Conservation (phyloP, 2,113 vertebrate genomes). For the Pseudois nayaur region DNA sequence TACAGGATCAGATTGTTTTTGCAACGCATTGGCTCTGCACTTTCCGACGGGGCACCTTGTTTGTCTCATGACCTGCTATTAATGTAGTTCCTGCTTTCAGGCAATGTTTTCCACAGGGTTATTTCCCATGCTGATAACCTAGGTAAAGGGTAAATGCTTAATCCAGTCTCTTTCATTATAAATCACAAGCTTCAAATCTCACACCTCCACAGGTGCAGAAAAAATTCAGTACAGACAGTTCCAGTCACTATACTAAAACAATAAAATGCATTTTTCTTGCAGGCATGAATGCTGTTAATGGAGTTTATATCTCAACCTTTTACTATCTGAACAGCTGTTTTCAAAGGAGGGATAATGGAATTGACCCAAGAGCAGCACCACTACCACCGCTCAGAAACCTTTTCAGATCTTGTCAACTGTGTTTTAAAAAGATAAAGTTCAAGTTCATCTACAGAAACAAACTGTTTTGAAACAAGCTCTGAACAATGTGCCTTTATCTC, state of each 20-base stretch:
- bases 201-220: not conserved
- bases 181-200: constrained; percentile 31
- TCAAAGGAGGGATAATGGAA: not conserved
- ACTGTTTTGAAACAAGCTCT: not conserved
- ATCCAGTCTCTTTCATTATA: constrained; percentile 41
- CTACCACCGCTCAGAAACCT: not conserved
- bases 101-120: constrained; percentile 5
- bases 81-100: constrained; percentile 20
- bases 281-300: not conserved
- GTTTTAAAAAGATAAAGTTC: not conserved
- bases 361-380: not conserved
- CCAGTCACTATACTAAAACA: constrained; percentile 17
- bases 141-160: not conserved
- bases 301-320: constrained; percentile 4
- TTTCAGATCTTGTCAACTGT: not conserved
- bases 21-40: not conserved
- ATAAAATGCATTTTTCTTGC: constrained; percentile 23
- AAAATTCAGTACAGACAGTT: not conserved
- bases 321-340: not conserved
- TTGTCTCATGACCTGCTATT: not conserved
- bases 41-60: not conserved
- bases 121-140: constrained; percentile 33
- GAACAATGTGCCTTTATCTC: not conserved
- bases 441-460: not conserved
- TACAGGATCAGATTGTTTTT: constrained; percentile 6